Percentiles rank a stretch among this genome's conserved stretches.
Evolutionary conservation across 2,888 invertebrate species (phyloP).

Genomic region (Phorcus lineatus): DNA sequence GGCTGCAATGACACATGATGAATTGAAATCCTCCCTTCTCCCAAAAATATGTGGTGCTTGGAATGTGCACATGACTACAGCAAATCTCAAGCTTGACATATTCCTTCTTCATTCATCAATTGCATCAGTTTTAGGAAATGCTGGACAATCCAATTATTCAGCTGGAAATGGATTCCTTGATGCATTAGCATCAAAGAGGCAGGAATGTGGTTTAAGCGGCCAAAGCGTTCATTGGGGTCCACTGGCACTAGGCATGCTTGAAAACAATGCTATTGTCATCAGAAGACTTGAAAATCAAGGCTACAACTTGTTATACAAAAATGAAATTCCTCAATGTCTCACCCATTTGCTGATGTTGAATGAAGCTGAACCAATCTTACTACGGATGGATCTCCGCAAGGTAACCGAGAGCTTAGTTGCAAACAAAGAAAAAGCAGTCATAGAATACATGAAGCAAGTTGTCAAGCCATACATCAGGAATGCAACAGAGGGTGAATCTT

Average conservation of each 20-base stretch:
- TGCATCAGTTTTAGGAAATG: slow-evolving; percentile 49
- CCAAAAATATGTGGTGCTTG: slow-evolving; percentile 52
- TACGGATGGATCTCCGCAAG: background rate
- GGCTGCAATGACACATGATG: slow-evolving; percentile 34
- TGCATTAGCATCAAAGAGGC: slow-evolving; percentile 46
- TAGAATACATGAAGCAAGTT: background rate
- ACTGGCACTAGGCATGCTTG: slow-evolving; percentile 48
- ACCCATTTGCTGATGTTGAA: slow-evolving; percentile 12
- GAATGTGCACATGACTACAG: slow-evolving; percentile 52
- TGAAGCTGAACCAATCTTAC: background rate
- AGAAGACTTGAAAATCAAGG: slow-evolving; percentile 23
- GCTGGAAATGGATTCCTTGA: slow-evolving; percentile 58
- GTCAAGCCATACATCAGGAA: background rate
- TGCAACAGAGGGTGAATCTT: background rate
- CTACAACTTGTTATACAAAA: slow-evolving; percentile 7
- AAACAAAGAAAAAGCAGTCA: background rate
- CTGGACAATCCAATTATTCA: slow-evolving; percentile 58
- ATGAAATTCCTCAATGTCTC: slow-evolving; percentile 26
- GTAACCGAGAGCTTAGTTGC: background rate
- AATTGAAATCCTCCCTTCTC: slow-evolving; percentile 29
- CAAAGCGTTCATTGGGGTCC: slow-evolving; percentile 61
- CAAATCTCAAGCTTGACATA: slow-evolving; percentile 44
- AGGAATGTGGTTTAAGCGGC: slow-evolving; percentile 38
- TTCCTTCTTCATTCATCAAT: slow-evolving; percentile 60
- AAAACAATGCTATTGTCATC: background rate